A percentile compares a stretch with the other conserved stretches of the same genome.
phyloP scores from a whole-genome alignment of 2,113 vertebrate genomes.

The Apus apus region DNA sequence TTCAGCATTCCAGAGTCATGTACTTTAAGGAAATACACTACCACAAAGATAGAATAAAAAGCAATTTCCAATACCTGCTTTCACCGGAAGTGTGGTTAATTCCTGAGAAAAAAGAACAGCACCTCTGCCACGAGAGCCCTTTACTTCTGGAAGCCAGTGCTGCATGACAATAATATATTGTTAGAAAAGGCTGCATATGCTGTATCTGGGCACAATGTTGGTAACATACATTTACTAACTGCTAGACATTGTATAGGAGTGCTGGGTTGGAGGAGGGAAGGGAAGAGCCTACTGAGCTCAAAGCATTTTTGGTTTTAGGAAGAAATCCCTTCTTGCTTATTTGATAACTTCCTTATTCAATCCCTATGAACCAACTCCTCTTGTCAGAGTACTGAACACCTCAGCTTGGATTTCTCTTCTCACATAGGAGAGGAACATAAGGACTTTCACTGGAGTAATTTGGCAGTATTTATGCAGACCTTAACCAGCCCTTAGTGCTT shows the following conservation, averaged over 20 bases:
- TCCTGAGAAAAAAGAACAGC: not conserved
- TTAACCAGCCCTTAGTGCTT: not conserved
- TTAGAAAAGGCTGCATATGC: not conserved
- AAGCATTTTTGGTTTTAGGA: not conserved
- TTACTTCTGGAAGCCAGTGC: not conserved
- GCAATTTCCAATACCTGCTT: not conserved
- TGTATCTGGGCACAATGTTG: not conserved
- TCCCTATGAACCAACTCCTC: not conserved
- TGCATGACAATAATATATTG: not conserved
- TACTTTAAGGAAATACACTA: not conserved
- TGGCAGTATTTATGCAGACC: not conserved
- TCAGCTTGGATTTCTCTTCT: not conserved
- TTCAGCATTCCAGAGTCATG: rapidly evolving
- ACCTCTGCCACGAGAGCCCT: not conserved
- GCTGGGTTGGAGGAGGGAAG: not conserved
- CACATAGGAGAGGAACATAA: not conserved
- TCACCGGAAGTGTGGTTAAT: not conserved
- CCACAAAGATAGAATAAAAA: not conserved
- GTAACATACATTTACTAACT: not conserved
- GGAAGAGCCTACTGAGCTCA: not conserved
- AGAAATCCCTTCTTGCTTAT: not conserved
- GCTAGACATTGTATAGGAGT: not conserved
- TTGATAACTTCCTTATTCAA: not conserved
- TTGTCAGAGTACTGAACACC: not conserved
- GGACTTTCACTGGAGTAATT: not conserved